Evolutionary conservation across 2,888 invertebrate genomes (phyloP).

Genomic region (Morpho achilles): DNA sequence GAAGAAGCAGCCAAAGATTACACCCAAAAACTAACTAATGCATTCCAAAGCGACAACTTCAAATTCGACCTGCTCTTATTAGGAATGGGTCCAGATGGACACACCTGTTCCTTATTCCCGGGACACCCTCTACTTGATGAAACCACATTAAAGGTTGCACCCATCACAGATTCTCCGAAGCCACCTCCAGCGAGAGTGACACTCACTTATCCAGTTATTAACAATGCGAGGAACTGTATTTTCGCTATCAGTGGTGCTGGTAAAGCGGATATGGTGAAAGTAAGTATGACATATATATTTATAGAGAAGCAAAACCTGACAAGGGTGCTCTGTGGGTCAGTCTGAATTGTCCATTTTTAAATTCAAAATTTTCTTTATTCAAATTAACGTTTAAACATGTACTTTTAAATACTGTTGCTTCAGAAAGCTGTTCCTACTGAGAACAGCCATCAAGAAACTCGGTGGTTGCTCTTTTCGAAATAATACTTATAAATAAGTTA

Average conservation of each 20-base stretch:
- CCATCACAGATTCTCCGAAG: constrained; percentile 96
- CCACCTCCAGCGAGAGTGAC: constrained; percentile 95
- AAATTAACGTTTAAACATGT: too few relatives aligned
- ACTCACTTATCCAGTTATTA: constrained; percentile 93
- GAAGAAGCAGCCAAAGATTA: constrained; percentile 88
- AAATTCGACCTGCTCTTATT: constrained; percentile 92
- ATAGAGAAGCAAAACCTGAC: too few relatives aligned
- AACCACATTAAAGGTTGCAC: constrained; percentile 83
- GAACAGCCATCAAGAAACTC: too few relatives aligned
- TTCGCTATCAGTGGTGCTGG: constrained; percentile 91
- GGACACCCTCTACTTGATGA: constrained; percentile 84
- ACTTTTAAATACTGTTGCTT: too few relatives aligned
- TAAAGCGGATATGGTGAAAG: constrained; percentile 94
- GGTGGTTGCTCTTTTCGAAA: too few relatives aligned
- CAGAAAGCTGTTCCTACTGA: too few relatives aligned
- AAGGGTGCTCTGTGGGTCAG: too few relatives aligned
- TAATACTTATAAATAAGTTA: too few relatives aligned
- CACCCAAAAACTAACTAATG: constrained; percentile 80
- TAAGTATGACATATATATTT: constrained; percentile 45
- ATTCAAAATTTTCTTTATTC: too few relatives aligned
- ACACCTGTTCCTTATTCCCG: constrained; percentile 98
- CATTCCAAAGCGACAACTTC: constrained; percentile 76
- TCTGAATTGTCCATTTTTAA: too few relatives aligned
- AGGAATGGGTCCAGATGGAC: constrained; percentile 99
- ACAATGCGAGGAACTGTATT: constrained; percentile 89